Conservation (phyloP, 1,140 invertebrate species). For the Calycopis cecrops region DNA sequence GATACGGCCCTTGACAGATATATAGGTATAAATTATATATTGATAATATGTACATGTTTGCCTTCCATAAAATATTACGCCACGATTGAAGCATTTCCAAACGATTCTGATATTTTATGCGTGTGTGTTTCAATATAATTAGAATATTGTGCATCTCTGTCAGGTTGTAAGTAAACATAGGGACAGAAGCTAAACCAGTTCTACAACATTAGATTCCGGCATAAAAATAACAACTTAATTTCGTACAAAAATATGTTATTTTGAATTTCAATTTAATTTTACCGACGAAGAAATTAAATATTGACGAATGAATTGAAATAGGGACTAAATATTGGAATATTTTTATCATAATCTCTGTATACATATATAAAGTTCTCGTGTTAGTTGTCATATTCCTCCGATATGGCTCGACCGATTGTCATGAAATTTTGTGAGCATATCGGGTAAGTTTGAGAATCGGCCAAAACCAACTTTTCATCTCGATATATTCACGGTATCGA, state of each 20-base stretch:
- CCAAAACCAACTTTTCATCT: too few species aligned
- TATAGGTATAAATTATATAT: conserved; percentile 1
- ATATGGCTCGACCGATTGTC: too few species aligned
- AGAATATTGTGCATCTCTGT: not conserved
- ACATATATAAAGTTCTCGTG: too few species aligned
- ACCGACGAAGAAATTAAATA: not conserved
- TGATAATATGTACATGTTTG: conserved; percentile 4
- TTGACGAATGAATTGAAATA: too few species aligned
- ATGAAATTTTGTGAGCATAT: too few species aligned
- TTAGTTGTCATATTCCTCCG: too few species aligned
- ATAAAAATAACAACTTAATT: not conserved
- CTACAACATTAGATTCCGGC: not conserved
- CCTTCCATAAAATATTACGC: conserved; percentile 1
- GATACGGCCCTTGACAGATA: too few species aligned
- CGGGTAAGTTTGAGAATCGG: too few species aligned
- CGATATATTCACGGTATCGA: too few species aligned
- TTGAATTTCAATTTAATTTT: not conserved
- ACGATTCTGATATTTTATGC: conserved; percentile 12
- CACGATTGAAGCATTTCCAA: conserved; percentile 16
- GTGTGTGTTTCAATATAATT: not conserved
- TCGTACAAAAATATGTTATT: not conserved
- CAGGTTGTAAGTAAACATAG: not conserved
- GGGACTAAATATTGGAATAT: too few species aligned
- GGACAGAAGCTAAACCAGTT: not conserved
- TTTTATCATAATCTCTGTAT: too few species aligned